These are phyloP conservation scores for Etheostoma spectabile DNA, from an alignment of 2,113 vertebrate species.

Conservation along the genomic window DNA sequence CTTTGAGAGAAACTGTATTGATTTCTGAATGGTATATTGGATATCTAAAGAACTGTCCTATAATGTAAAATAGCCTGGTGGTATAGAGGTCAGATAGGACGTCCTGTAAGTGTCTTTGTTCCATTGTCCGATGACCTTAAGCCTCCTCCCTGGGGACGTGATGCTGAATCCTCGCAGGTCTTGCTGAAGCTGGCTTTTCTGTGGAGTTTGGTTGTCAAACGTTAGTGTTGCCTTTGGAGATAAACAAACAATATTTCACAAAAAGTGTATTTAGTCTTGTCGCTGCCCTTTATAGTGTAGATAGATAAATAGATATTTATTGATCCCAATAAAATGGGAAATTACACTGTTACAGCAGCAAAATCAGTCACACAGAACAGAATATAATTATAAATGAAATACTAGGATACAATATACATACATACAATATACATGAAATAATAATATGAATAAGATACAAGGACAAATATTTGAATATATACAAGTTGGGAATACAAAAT, in stretches of 20 bases:
- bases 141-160: conserved; percentile 3
- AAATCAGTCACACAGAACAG: too few species aligned
- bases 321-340: too few species aligned
- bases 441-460: too few species aligned
- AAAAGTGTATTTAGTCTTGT: not conserved
- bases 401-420: too few species aligned
- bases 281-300: not conserved
- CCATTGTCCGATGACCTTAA: conserved; percentile 2
- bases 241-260: not conserved
- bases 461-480: too few species aligned
- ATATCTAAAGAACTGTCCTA: not conserved
- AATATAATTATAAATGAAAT: too few species aligned
- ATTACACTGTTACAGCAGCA: too few species aligned
- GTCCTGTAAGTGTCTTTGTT: not conserved
- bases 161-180: not conserved
- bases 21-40: conserved; percentile 22
- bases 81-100: conserved; percentile 4
- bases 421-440: too few species aligned
- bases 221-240: not conserved
- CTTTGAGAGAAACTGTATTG: conserved; percentile 3
- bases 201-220: not conserved
- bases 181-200: not conserved
- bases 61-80: not conserved
- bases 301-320: too few species aligned
- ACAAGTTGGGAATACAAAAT: too few species aligned